Conservation (phyloP, 2,113 vertebrate genomes). For the Fulica atra region DNA sequence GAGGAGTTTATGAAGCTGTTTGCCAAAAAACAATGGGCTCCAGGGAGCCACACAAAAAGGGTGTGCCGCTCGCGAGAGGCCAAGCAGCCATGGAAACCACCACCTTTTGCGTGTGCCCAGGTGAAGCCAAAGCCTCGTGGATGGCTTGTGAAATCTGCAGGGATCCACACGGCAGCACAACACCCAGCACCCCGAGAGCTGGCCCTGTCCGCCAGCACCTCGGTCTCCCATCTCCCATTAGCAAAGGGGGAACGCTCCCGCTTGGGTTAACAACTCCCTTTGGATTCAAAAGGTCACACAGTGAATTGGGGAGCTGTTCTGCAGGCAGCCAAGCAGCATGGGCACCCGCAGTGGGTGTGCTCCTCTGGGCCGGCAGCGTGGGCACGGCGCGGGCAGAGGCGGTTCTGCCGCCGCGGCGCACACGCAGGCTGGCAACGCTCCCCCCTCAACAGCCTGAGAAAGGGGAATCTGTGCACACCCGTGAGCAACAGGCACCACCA, state of each 20-base stretch:
- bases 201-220: rapidly evolving
- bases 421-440: neutral
- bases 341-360: rapidly evolving
- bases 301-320: rapidly evolving
- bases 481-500: neutral
- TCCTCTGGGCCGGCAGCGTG: rapidly evolving
- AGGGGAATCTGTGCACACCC: rapidly evolving
- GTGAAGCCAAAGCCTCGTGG: constrained; percentile 67
- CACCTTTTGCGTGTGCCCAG: constrained; percentile 73
- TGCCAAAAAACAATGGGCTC: constrained; percentile 82
- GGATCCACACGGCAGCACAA: neutral
- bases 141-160: constrained; percentile 41
- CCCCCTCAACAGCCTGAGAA: neutral
- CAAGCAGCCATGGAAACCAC: constrained; percentile 78
- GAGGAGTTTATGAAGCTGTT: constrained; percentile 76
- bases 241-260: rapidly evolving
- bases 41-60: constrained; percentile 80
- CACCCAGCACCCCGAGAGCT: neutral
- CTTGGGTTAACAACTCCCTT: rapidly evolving
- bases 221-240: too few relatives aligned
- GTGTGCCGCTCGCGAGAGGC: constrained; percentile 72
- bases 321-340: rapidly evolving
- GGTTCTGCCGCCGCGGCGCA: neutral
- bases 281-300: neutral
- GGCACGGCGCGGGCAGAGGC: neutral